These are phyloP conservation scores for Bombylius discolor DNA, from an alignment of 2,888 invertebrate genomes.

Conservation along the genomic window DNA sequence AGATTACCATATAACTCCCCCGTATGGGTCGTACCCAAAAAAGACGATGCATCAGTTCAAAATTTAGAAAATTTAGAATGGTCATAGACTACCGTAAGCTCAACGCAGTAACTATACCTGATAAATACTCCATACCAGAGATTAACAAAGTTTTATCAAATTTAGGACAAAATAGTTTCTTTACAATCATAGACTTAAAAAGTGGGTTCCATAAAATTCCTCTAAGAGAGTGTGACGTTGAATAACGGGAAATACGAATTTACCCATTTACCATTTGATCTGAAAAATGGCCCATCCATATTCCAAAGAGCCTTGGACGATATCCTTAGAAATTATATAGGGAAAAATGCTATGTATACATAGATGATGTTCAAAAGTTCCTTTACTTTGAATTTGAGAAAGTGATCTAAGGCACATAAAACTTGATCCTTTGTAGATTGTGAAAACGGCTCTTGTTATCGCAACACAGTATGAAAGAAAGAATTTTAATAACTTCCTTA, in stretches of 20 bases:
- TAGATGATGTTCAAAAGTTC: too few species aligned
- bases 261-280: constrained; percentile 7
- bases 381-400: too few species aligned
- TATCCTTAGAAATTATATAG: constrained; percentile 8
- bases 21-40: background rate
- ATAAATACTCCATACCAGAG: background rate
- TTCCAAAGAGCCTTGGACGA: constrained; percentile 13
- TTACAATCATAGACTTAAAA: constrained; percentile 2
- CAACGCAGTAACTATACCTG: background rate
- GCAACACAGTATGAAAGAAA: too few species aligned
- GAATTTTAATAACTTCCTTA: too few species aligned
- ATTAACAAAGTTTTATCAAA: background rate
- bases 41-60: too few species aligned
- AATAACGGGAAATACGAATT: constrained; percentile 11
- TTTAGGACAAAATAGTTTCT: background rate
- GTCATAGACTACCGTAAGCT: background rate
- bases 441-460: too few species aligned
- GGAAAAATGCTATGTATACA: background rate
- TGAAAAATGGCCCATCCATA: constrained; percentile 10
- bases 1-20: constrained; percentile 13
- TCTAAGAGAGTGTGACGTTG: constrained; percentile 4
- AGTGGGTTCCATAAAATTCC: constrained; percentile 9
- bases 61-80: background rate
- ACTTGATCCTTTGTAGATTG: too few species aligned
- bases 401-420: too few species aligned